A percentile compares a stretch with the other conserved stretches of the same genome.
phyloP scores from a whole-genome alignment of 1,140 invertebrate species.

The Metopolophium dirhodum region DNA sequence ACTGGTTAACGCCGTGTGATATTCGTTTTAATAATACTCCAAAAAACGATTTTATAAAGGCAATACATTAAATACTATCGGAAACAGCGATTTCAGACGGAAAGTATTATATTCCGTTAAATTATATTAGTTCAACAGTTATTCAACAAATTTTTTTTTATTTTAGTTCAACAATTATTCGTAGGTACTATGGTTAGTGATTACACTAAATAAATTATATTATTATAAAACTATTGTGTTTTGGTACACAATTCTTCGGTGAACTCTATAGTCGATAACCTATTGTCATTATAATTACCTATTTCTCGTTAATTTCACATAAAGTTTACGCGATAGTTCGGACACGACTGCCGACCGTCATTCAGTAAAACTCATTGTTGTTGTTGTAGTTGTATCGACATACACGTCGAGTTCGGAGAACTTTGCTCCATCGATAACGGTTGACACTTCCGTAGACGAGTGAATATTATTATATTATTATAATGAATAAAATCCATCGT shows the following conservation, averaged over 20 bases:
- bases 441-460: neutral
- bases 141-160: too few species aligned
- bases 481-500: neutral
- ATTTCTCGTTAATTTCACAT: neutral
- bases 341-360: neutral
- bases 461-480: neutral
- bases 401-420: neutral
- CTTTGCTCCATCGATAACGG: neutral
- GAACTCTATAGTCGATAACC: neutral
- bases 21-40: too few species aligned
- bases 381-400: neutral
- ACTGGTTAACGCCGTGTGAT: too few species aligned
- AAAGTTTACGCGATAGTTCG: neutral
- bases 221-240: neutral
- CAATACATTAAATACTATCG: too few species aligned
- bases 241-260: neutral
- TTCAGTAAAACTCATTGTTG: neutral
- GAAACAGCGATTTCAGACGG: too few species aligned
- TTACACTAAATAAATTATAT: neutral
- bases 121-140: neutral
- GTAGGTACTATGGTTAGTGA: too few species aligned
- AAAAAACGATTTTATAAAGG: too few species aligned
- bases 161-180: neutral
- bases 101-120: too few species aligned
- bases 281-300: neutral